Percentiles rank a stretch among this genome's conserved stretches.
These are phyloP conservation scores for Lepidotrigona ventralis DNA, from an alignment of 1,140 invertebrate genomes.

Conservation along the genomic window DNA sequence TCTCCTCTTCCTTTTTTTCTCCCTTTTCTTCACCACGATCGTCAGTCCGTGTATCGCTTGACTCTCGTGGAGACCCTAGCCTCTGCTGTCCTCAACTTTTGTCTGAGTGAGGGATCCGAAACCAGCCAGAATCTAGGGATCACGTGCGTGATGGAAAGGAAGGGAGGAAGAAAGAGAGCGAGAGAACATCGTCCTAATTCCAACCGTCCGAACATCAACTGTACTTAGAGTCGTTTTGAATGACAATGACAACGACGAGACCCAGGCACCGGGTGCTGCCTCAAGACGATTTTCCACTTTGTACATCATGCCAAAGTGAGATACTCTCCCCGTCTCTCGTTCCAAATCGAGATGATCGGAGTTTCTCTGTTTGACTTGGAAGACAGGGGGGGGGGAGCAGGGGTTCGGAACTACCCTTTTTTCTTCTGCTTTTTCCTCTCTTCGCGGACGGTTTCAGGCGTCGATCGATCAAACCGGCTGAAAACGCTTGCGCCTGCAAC, in stretches of 20 bases:
- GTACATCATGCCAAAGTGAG: neutral
- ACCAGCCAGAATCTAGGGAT: conserved; percentile 14
- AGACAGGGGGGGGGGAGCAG: no score
- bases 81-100: conserved; percentile 28
- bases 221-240: conserved; percentile 71
- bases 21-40: conserved; percentile 27
- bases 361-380: no score
- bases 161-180: neutral
- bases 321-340: neutral
- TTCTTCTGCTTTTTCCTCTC: neutral
- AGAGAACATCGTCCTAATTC: conserved; percentile 67
- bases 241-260: conserved; percentile 69
- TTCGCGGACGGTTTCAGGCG: neutral
- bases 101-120: conserved; percentile 18
- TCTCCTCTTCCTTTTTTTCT: conserved; percentile 23
- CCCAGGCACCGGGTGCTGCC: conserved; percentile 1
- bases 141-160: neutral
- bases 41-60: conserved; percentile 57
- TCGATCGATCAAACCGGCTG: conserved; percentile 61
- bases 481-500: conserved; percentile 55
- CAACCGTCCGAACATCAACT: conserved; percentile 66
- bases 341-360: neutral
- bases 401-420: neutral
- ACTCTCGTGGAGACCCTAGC: conserved; percentile 35
- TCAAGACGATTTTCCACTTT: conserved; percentile 55